These are phyloP conservation scores for Lapara coniferarum DNA, from an alignment of 2,888 invertebrate genomes.

Conservation along the genomic window DNA sequence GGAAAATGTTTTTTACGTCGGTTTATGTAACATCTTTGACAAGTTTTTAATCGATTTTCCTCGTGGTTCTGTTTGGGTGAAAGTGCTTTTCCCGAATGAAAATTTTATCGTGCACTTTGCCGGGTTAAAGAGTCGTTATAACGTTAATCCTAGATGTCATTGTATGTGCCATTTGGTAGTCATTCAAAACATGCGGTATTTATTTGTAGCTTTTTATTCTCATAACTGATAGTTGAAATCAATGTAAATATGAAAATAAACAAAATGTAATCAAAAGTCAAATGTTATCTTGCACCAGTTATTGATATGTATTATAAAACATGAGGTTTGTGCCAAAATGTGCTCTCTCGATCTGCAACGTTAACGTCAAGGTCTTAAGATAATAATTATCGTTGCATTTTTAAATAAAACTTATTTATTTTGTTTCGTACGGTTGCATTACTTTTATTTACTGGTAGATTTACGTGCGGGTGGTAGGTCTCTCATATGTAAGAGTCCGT, in stretches of 20 bases:
- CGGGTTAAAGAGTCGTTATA: too few species aligned
- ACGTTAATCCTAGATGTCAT: too few species aligned
- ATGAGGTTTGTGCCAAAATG: conserved; percentile 15
- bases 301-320: conserved; percentile 22
- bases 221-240: background rate
- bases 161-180: too few species aligned
- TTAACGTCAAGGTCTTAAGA: conserved; percentile 7
- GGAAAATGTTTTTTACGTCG: background rate
- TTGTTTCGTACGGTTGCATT: background rate
- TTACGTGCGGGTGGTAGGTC: too few species aligned
- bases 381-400: conserved; percentile 10
- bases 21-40: background rate
- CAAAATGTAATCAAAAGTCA: conserved; percentile 15
- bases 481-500: too few species aligned
- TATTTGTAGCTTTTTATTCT: background rate
- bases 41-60: background rate
- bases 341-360: background rate
- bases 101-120: too few species aligned
- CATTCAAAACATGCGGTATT: too few species aligned
- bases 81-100: too few species aligned
- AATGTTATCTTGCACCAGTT: conserved; percentile 23
- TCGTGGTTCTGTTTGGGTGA: background rate
- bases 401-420: background rate
- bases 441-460: too few species aligned
- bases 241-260: conserved; percentile 21